A percentile compares a stretch with the other conserved stretches of the same genome.
Evolutionary conservation across 2,113 vertebrate genomes (phyloP).

Genomic region (Callocephalon fimbriatum): DNA sequence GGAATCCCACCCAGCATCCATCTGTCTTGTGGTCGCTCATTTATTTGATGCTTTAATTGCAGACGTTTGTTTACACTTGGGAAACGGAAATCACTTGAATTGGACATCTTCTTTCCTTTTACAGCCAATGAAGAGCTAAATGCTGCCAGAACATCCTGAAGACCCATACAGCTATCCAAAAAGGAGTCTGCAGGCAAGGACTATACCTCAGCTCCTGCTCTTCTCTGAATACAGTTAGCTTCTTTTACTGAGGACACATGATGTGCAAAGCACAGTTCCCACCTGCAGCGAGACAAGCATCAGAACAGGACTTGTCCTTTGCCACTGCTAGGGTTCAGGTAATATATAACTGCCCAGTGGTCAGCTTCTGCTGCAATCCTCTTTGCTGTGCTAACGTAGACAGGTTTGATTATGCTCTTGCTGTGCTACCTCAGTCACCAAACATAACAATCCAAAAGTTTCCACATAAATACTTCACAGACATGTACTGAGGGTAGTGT

Average conservation of each 20-base stretch:
- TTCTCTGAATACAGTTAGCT: background rate
- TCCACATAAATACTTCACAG: background rate
- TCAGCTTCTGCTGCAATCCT: background rate
- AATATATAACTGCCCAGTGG: background rate
- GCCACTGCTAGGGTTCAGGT: background rate
- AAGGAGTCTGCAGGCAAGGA: background rate
- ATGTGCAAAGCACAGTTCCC: background rate
- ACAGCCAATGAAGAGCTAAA: background rate
- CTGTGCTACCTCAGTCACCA: background rate
- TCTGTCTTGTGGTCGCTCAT: background rate
- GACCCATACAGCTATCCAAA: background rate
- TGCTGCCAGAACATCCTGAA: background rate
- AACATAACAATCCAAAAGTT: background rate
- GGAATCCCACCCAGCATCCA: background rate
- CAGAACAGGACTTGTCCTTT: background rate
- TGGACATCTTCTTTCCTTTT: background rate
- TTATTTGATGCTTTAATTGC: background rate
- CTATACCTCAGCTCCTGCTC: background rate
- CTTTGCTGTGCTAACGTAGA: background rate
- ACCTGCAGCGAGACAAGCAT: background rate
- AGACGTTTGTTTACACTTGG: background rate
- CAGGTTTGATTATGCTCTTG: background rate
- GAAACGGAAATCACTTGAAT: background rate
- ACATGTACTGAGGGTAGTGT: background rate
- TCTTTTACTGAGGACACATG: background rate